Evolutionary conservation across 2,888 invertebrate species (phyloP).

Genomic region (Torymus auratus): DNA sequence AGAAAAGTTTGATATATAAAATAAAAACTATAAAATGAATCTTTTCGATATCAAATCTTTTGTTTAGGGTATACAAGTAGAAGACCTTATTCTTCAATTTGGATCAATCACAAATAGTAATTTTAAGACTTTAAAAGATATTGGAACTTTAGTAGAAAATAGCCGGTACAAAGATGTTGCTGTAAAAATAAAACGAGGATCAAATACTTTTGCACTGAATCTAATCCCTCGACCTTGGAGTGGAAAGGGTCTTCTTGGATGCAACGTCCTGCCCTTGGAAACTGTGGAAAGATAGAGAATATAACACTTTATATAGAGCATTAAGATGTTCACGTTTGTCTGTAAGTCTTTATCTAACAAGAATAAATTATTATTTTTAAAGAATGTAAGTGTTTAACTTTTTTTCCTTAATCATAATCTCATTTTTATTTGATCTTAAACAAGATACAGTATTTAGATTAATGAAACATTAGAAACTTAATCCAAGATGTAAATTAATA

Average conservation of each 20-base stretch:
- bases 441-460: slow-evolving; percentile 24
- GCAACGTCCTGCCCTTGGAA: slow-evolving; percentile 80
- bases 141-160: slow-evolving; percentile 83
- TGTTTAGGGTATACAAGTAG: slow-evolving; percentile 83
- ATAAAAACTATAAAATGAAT: too few relatives aligned
- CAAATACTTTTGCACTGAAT: slow-evolving; percentile 78
- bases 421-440: slow-evolving; percentile 29
- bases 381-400: slow-evolving; percentile 13
- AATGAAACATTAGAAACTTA: slow-evolving; percentile 43
- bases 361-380: slow-evolving; percentile 54
- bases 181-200: slow-evolving; percentile 79
- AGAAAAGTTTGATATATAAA: too few relatives aligned
- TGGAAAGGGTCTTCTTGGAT: slow-evolving; percentile 88
- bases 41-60: slow-evolving; percentile 6
- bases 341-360: slow-evolving; percentile 52
- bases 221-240: slow-evolving; percentile 87
- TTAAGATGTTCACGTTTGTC: slow-evolving; percentile 44
- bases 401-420: slow-evolving; percentile 18
- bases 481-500: slow-evolving; percentile 37
- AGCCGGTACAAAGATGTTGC: slow-evolving; percentile 79
- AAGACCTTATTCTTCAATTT: slow-evolving; percentile 86
- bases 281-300: slow-evolving; percentile 70
- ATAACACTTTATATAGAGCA: slow-evolving; percentile 38
- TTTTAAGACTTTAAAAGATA: slow-evolving; percentile 83
- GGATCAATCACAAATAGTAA: slow-evolving; percentile 86